Evolutionary conservation across 2,113 vertebrate genomes (phyloP).

Genomic region (Pyxicephalus adspersus): DNA sequence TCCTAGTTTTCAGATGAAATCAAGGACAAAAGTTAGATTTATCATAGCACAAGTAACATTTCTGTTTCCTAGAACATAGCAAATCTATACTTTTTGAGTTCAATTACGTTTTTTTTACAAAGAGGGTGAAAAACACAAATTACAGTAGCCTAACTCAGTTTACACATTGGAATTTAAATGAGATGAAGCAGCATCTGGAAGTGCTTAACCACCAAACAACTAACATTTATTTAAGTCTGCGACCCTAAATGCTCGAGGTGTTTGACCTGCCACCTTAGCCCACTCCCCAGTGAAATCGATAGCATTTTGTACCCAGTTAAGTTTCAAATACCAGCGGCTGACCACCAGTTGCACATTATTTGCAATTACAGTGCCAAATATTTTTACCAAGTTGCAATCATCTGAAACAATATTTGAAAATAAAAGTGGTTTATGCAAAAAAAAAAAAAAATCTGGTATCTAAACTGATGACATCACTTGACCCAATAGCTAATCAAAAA

Average conservation of each 20-base stretch:
- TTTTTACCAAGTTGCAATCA: neutral
- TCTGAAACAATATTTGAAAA: too few relatives aligned
- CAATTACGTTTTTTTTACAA: too few relatives aligned
- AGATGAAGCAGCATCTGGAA: slow-evolving; percentile 37
- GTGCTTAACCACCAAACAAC: slow-evolving; percentile 40
- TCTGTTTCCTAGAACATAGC: too few relatives aligned
- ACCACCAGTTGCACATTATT: neutral
- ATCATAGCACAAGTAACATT: too few relatives aligned
- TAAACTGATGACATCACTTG: too few relatives aligned
- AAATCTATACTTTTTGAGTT: too few relatives aligned
- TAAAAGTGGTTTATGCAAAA: too few relatives aligned
- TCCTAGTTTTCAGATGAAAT: too few relatives aligned
- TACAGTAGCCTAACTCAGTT: neutral
- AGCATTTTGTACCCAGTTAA: slow-evolving; percentile 22
- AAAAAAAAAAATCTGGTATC: too few relatives aligned
- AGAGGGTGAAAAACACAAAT: neutral
- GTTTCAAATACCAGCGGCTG: neutral
- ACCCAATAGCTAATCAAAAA: too few relatives aligned
- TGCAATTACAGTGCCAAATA: neutral
- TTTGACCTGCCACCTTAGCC: slow-evolving; percentile 27
- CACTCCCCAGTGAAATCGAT: slow-evolving; percentile 15
- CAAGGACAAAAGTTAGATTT: too few relatives aligned
- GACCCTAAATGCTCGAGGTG: slow-evolving; percentile 11
- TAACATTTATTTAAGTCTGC: slow-evolving; percentile 42
- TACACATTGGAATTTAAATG: slow-evolving; percentile 18